phyloP scores from a whole-genome alignment of 2,797 vertebrate species.

The Phoebastria nigripes region DNA sequence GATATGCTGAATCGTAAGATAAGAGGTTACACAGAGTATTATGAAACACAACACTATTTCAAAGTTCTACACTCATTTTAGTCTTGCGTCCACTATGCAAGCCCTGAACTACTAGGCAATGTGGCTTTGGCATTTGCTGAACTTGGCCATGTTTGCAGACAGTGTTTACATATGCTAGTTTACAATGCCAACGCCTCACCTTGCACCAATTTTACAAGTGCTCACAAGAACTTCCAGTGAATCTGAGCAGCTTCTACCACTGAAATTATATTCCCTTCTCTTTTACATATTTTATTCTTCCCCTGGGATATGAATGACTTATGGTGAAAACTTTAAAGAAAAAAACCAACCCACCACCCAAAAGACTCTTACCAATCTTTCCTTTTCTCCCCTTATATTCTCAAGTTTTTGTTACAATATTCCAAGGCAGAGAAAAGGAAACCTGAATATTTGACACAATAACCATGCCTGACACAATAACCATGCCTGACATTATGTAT shows the following conservation, averaged over 20 bases:
- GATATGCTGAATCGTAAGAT: not conserved
- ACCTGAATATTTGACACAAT: not conserved
- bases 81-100: not conserved
- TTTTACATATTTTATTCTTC: not conserved
- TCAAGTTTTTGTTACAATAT: not conserved
- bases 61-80: not conserved
- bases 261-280: not conserved
- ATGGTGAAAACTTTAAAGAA: not conserved
- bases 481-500: not conserved
- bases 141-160: not conserved
- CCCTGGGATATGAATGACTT: not conserved
- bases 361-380: not conserved
- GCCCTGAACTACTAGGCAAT: not conserved
- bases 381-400: not conserved
- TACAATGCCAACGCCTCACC: not conserved
- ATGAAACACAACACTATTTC: not conserved
- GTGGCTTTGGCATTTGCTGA: not conserved
- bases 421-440: not conserved
- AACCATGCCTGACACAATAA: not conserved
- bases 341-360: not conserved
- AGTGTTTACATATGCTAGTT: not conserved
- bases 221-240: not conserved
- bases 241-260: not conserved
- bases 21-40: not conserved
- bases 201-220: not conserved